Evolutionary conservation across 2,113 vertebrate genomes (phyloP).

Genomic region (Sturnira hondurensis): DNA sequence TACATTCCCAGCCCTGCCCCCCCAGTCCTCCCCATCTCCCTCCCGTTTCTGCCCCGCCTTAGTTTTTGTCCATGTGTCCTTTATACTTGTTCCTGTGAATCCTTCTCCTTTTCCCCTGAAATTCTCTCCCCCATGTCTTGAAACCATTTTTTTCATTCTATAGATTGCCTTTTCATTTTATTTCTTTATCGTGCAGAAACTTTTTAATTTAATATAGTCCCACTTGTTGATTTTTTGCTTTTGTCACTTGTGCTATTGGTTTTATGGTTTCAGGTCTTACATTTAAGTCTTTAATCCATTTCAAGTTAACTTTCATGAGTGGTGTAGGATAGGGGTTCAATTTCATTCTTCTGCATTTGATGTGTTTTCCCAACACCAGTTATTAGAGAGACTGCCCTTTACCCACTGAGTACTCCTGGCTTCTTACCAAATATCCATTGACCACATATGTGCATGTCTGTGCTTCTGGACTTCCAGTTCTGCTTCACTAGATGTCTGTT

Average conservation of each 20-base stretch:
- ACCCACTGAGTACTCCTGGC: not conserved
- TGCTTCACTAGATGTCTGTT: not conserved
- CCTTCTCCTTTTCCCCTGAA: too few species aligned
- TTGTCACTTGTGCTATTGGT: not conserved
- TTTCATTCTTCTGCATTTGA: not conserved
- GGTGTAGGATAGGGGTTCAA: not conserved
- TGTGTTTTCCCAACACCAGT: not conserved
- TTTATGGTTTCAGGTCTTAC: not conserved
- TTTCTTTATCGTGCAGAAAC: not conserved
- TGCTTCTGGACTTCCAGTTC: not conserved
- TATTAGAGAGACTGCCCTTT: not conserved
- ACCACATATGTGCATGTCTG: not conserved
- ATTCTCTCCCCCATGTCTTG: not conserved
- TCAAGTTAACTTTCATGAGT: not conserved
- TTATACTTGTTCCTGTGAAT: too few species aligned
- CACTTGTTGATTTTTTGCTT: not conserved
- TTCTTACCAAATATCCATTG: not conserved
- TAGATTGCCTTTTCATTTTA: not conserved
- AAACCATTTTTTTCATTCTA: not conserved
- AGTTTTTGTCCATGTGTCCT: too few species aligned
- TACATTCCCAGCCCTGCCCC: too few species aligned
- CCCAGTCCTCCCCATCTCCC: too few species aligned
- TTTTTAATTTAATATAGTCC: not conserved
- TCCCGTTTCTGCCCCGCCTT: too few species aligned
- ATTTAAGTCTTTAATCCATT: not conserved